Conservation (phyloP, 2,888 invertebrate species). For the Drosophila sordidula region DNA sequence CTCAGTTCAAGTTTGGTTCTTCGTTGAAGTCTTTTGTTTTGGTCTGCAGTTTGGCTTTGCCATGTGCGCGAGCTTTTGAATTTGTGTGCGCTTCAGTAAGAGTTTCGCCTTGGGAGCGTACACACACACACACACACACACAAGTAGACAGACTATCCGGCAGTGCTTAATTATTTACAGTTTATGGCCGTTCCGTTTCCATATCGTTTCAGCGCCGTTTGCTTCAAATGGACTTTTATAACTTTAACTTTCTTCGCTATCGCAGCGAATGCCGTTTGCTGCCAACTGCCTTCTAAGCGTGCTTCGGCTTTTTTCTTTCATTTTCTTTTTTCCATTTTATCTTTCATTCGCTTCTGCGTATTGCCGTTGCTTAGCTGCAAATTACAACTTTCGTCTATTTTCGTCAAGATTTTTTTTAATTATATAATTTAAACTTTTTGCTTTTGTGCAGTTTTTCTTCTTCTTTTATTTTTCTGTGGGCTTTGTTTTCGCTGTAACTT, state of each 20-base stretch:
- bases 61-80: constrained; percentile 65
- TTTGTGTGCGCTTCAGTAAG: constrained; percentile 47
- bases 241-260: constrained; percentile 79
- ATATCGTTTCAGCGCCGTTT: constrained; percentile 50
- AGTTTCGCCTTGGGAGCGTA: constrained; percentile 71
- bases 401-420: constrained; percentile 81
- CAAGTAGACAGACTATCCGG: constrained; percentile 6
- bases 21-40: constrained; percentile 80
- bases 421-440: constrained; percentile 80
- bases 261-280: constrained; percentile 47
- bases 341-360: constrained; percentile 38
- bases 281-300: constrained; percentile 62
- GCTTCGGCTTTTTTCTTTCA: constrained; percentile 34
- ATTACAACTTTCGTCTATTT: constrained; percentile 81
- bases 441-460: constrained; percentile 27
- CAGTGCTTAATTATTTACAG: constrained; percentile 66
- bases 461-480: constrained; percentile 24
- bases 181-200: constrained; percentile 73
- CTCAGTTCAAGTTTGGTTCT: constrained; percentile 69
- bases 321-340: constrained; percentile 31
- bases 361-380: constrained; percentile 58
- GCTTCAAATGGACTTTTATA: constrained; percentile 63
- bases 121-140: constrained; percentile 21
- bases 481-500: constrained; percentile 67
- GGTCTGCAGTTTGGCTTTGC: constrained; percentile 66